These are phyloP conservation scores for Parelbella ahira DNA, from an alignment of 2,888 invertebrate genomes.

Conservation along the genomic window DNA sequence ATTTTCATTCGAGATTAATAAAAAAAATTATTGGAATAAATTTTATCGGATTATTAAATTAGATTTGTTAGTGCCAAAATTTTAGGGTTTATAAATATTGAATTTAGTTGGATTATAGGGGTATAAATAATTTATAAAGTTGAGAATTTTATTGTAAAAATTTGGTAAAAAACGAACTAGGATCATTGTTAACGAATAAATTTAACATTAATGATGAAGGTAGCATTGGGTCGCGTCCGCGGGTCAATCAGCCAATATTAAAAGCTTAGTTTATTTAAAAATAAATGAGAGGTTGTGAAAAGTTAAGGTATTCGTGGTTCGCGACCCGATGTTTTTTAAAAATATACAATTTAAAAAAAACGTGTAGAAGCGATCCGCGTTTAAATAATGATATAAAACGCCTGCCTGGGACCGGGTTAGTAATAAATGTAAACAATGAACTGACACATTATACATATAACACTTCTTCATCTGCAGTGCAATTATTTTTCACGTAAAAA, in stretches of 20 bases:
- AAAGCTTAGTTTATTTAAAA: conserved; percentile 63
- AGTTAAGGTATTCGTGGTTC: conserved; percentile 53
- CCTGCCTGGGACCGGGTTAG: conserved; percentile 68
- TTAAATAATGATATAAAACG: conserved; percentile 47
- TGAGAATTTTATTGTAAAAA: conserved; percentile 68
- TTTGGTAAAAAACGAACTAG: conserved; percentile 71
- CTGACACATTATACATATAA: conserved; percentile 35
- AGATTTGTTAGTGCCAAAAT: conserved; percentile 78
- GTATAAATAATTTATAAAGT: conserved; percentile 61
- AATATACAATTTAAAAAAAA: conserved; percentile 55
- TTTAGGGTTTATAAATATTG: conserved; percentile 68
- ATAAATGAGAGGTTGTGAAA: conserved; percentile 73
- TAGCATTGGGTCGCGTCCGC: conserved; percentile 51
- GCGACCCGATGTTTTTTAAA: conserved; percentile 57
- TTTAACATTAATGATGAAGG: conserved; percentile 53
- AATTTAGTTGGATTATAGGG: conserved; percentile 70
- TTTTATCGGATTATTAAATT: conserved; percentile 60
- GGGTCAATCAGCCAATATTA: conserved; percentile 70
- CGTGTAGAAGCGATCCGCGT: conserved; percentile 56
- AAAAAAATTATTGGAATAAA: conserved; percentile 37
- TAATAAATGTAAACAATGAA: conserved; percentile 55
- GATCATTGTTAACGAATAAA: conserved; percentile 68
- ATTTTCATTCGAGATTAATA: conserved; percentile 18
- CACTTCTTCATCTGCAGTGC: conserved; percentile 36
- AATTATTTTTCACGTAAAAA: conserved; percentile 30